Evolutionary conservation across 2,113 vertebrate species (phyloP).

Genomic region (Fulmarus glacialis): DNA sequence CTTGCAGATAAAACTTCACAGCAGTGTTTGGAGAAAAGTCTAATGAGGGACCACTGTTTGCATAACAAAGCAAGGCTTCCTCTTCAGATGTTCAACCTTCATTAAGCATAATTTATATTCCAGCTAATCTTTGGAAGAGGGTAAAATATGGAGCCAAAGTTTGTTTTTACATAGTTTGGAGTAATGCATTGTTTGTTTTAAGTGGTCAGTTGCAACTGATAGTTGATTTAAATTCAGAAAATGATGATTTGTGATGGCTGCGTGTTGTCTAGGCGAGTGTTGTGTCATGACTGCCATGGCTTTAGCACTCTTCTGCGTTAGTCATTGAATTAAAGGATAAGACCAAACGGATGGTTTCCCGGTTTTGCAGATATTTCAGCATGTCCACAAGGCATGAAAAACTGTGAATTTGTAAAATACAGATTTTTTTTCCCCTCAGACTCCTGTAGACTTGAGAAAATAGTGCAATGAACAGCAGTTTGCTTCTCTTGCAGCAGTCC

Average conservation of each 20-base stretch:
- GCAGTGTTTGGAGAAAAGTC: conserved; percentile 53
- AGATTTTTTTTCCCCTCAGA: background rate
- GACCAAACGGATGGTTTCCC: background rate
- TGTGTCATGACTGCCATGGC: background rate
- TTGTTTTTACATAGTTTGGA: conserved; percentile 77
- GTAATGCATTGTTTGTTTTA: conserved; percentile 76
- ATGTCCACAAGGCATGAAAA: background rate
- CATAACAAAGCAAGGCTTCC: conserved; percentile 56
- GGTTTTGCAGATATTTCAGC: background rate
- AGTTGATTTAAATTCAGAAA: conserved; percentile 51
- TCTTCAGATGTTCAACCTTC: conserved; percentile 37
- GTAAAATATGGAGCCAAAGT: conserved; percentile 34
- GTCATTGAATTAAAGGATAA: background rate
- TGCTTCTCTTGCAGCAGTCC: background rate
- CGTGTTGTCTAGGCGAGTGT: background rate
- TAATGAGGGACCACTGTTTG: conserved; percentile 63
- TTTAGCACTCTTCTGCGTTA: background rate
- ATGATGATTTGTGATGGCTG: conserved; percentile 64
- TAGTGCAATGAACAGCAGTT: background rate
- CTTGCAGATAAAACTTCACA: conserved; percentile 71
- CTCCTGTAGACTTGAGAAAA: background rate
- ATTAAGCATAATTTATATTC: conserved; percentile 60
- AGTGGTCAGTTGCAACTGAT: conserved; percentile 51
- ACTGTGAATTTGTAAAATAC: background rate
- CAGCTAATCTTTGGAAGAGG: conserved; percentile 50